Percentiles rank a stretch among this genome's conserved stretches.
phyloP scores from a whole-genome alignment of 2,797 vertebrate species.

The Diceros bicornis region DNA sequence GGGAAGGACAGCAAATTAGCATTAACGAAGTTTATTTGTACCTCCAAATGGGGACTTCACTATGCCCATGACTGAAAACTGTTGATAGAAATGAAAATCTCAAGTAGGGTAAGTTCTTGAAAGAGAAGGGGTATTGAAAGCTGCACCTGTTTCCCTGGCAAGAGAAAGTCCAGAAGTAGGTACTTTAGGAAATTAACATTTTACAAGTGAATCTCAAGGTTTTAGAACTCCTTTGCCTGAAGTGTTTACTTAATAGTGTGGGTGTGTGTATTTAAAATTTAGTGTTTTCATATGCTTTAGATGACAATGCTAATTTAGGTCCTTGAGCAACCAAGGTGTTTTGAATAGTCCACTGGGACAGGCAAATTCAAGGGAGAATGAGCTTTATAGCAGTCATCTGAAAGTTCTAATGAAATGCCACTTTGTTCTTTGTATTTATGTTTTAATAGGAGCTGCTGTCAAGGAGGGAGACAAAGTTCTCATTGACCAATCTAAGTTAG shows the following conservation, averaged over 20 bases:
- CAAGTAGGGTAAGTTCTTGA: slow-evolving; percentile 14
- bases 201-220: not conserved
- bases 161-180: not conserved
- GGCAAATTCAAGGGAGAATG: slow-evolving; percentile 22
- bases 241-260: not conserved
- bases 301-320: not conserved
- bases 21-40: slow-evolving; percentile 4
- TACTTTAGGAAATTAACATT: not conserved
- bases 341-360: not conserved
- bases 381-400: not conserved
- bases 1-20: not conserved
- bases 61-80: not conserved
- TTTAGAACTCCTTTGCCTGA: not conserved
- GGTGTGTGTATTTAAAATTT: not conserved
- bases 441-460: slow-evolving; percentile 90
- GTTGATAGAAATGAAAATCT: slow-evolving; percentile 60
- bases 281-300: not conserved
- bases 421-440: slow-evolving; percentile 59
- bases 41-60: not conserved
- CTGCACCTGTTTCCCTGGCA: not conserved
- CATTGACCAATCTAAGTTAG: slow-evolving; percentile 93
- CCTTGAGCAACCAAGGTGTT: not conserved
- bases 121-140: slow-evolving; percentile 41
- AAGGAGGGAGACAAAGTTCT: slow-evolving; percentile 93
- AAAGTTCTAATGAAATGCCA: slow-evolving; percentile 55